Evolutionary conservation across 2,113 vertebrate genomes (phyloP).

Genomic region (Onychorhynchus coronatus): DNA sequence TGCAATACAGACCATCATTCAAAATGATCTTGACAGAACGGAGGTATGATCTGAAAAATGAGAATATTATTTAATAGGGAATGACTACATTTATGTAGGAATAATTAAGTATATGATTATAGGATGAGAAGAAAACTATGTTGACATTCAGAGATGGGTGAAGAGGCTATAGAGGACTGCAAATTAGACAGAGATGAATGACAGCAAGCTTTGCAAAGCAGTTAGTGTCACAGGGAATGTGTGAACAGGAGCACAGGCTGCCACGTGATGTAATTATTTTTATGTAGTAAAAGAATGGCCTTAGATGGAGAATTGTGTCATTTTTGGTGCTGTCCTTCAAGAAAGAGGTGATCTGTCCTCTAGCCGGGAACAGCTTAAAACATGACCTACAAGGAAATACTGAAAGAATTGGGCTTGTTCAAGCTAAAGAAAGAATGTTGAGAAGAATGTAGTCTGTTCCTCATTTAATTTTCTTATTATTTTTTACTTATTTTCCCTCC

Average conservation of each 20-base stretch:
- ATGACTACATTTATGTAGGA: neutral
- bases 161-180: neutral
- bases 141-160: neutral
- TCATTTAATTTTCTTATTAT: neutral
- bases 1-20: neutral
- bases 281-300: neutral
- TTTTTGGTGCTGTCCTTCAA: neutral
- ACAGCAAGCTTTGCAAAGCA: neutral
- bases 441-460: neutral
- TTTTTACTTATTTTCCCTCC: fast-evolving
- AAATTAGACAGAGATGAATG: neutral
- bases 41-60: neutral
- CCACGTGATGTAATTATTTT: neutral
- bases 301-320: neutral
- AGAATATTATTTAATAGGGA: neutral
- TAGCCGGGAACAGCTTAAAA: neutral
- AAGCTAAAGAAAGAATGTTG: neutral
- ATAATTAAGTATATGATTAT: neutral
- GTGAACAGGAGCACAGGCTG: neutral
- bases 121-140: neutral
- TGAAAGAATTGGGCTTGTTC: neutral
- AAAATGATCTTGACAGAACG: neutral
- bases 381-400: neutral
- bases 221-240: neutral
- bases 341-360: neutral